phyloP scores from a whole-genome alignment of 2,113 vertebrate genomes.

The Polyodon spathula region DNA sequence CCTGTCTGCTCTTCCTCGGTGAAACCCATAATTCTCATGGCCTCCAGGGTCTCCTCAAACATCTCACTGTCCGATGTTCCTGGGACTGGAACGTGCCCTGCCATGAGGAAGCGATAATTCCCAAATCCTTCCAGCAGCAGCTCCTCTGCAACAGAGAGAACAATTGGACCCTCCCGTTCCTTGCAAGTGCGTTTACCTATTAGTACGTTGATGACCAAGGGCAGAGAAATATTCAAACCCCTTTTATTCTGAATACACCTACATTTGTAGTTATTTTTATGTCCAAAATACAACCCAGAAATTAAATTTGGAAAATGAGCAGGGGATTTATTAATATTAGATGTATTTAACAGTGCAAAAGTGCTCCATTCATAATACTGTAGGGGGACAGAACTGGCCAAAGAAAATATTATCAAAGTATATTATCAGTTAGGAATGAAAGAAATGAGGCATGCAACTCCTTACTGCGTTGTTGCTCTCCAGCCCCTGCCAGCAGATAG shows the following conservation, averaged over 20 bases:
- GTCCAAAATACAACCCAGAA: too few species aligned
- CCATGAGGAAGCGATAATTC: conserved; percentile 75
- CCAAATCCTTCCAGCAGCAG: conserved; percentile 77
- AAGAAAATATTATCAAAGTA: too few species aligned
- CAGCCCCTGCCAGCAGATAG: conserved; percentile 83
- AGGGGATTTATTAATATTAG: too few species aligned
- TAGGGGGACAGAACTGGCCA: too few species aligned
- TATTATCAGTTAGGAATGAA: too few species aligned
- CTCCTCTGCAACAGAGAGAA: conserved; percentile 57
- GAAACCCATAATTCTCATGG: conserved; percentile 93
- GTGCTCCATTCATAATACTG: too few species aligned
- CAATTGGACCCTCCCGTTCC: background rate
- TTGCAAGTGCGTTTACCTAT: conserved; percentile 5
- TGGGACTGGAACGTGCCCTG: conserved; percentile 76
- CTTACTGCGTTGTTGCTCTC: conserved; percentile 52
- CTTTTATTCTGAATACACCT: too few species aligned
- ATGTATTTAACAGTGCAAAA: too few species aligned
- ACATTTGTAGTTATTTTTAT: too few species aligned
- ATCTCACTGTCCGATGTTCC: conserved; percentile 80
- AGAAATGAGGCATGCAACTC: too few species aligned
- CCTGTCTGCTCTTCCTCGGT: conserved; percentile 73
- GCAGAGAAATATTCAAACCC: too few species aligned
- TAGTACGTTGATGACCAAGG: background rate
- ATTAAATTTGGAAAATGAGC: too few species aligned
- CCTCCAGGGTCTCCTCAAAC: conserved; percentile 84